phyloP scores from a whole-genome alignment of 2,113 vertebrate species.

The Xiphias gladius region DNA sequence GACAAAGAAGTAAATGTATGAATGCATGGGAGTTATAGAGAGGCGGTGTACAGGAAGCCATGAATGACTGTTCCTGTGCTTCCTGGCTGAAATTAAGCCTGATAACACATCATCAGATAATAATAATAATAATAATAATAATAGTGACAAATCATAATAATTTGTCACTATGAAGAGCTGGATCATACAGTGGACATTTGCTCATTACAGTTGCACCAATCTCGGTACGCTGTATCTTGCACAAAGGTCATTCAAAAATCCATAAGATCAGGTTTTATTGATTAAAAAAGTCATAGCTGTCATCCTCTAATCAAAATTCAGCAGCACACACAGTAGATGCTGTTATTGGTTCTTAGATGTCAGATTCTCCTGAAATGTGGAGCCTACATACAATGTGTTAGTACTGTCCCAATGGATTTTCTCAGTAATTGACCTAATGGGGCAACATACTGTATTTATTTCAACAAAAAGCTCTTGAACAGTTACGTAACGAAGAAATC shows the following conservation, averaged over 20 bases:
- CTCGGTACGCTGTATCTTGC: not conserved
- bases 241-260: slow-evolving; percentile 4
- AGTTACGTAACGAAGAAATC: no score
- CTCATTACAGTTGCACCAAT: not conserved
- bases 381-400: not conserved
- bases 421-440: not conserved
- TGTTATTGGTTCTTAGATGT: no score
- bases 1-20: not conserved
- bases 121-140: no score
- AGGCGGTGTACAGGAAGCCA: no score
- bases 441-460: not conserved
- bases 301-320: not conserved
- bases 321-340: not conserved
- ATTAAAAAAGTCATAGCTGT: slow-evolving; percentile 9
- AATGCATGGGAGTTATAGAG: not conserved
- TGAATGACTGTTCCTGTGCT: not conserved
- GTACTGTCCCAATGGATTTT: no score
- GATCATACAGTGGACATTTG: not conserved
- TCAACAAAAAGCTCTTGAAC: not conserved
- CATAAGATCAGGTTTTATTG: not conserved
- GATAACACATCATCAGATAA: not conserved
- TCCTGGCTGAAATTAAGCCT: not conserved
- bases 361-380: not conserved
- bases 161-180: not conserved
- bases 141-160: no score